Evolutionary conservation across 2,797 vertebrate species (phyloP).

Genomic region (Oreochromis grahami): DNA sequence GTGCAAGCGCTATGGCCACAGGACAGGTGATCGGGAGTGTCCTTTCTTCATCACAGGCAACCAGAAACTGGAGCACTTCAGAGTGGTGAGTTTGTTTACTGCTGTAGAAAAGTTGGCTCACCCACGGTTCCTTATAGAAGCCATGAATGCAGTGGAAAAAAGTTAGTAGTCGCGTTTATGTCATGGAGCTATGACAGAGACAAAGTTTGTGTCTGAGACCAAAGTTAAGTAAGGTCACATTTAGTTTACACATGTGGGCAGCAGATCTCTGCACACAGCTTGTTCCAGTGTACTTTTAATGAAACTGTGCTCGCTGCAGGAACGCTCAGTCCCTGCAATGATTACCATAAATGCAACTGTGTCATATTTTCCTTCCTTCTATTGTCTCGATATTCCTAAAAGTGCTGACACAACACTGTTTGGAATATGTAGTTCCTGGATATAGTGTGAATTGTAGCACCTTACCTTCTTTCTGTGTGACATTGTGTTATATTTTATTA

Average conservation of each 20-base stretch:
- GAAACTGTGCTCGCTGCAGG: conserved; percentile 8
- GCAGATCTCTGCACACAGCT: conserved; percentile 13
- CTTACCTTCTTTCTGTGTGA: not conserved
- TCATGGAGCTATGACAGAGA: not conserved
- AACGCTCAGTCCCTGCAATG: conserved; percentile 38
- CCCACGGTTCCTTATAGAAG: not conserved
- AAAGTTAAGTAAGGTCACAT: not conserved
- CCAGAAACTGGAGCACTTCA: conserved; percentile 96
- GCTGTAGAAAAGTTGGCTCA: not conserved
- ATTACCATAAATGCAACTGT: conserved; percentile 65
- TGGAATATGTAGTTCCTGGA: not conserved
- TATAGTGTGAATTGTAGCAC: not conserved
- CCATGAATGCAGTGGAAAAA: not conserved
- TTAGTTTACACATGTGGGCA: conserved; percentile 18
- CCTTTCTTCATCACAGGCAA: conserved; percentile 98
- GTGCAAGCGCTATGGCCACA: conserved; percentile 93
- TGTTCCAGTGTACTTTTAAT: not conserved
- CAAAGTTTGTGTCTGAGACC: not conserved
- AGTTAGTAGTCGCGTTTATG: not conserved
- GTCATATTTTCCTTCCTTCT: conserved; percentile 33
- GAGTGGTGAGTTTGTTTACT: conserved; percentile 83
- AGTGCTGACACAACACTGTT: conserved; percentile 18
- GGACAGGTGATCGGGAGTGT: conserved; percentile 92
- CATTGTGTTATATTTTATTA: conserved; percentile 41
- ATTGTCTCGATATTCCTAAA: conserved; percentile 22